phyloP scores from a whole-genome alignment of 2,797 vertebrate genomes.

The Cynodonichthys magdalenae region DNA sequence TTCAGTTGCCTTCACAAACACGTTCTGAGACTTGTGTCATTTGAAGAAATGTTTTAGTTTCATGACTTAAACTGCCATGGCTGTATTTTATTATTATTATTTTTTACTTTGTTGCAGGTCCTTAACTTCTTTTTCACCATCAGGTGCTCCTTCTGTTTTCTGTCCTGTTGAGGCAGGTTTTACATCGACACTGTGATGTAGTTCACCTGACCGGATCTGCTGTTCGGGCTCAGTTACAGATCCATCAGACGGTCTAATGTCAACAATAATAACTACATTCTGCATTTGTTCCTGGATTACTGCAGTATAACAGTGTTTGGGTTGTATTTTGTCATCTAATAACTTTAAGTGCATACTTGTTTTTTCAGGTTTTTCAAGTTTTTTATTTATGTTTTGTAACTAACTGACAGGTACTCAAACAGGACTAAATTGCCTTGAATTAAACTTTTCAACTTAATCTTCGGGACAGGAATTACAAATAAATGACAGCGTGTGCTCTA shows the following conservation, averaged over 20 bases:
- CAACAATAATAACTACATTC: neutral
- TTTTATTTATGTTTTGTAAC: conserved; percentile 32
- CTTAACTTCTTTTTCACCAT: conserved; percentile 27
- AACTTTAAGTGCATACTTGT: conserved; percentile 4
- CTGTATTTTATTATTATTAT: conserved; percentile 9
- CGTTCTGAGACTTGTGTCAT: conserved; percentile 5
- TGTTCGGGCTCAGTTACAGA: conserved; percentile 41
- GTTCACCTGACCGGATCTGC: conserved; percentile 35
- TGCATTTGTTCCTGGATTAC: conserved; percentile 17
- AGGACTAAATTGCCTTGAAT: conserved; percentile 48
- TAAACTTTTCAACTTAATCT: conserved; percentile 2
- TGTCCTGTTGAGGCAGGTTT: conserved; percentile 70
- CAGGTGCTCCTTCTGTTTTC: conserved; percentile 60
- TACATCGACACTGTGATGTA: conserved; percentile 71
- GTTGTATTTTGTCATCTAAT: conserved; percentile 19
- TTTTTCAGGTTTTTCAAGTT: conserved; percentile 23
- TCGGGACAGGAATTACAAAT: conserved; percentile 7
- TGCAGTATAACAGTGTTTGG: conserved; percentile 41
- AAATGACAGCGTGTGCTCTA: conserved; percentile 22
- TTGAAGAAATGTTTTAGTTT: neutral
- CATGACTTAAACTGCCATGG: conserved; percentile 16
- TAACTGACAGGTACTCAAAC: conserved; percentile 14
- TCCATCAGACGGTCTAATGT: conserved; percentile 38
- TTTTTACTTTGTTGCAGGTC: neutral
- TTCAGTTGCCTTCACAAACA: conserved; percentile 63